phyloP scores from a whole-genome alignment of 2,797 vertebrate species.

The Girardinus metallicus region DNA sequence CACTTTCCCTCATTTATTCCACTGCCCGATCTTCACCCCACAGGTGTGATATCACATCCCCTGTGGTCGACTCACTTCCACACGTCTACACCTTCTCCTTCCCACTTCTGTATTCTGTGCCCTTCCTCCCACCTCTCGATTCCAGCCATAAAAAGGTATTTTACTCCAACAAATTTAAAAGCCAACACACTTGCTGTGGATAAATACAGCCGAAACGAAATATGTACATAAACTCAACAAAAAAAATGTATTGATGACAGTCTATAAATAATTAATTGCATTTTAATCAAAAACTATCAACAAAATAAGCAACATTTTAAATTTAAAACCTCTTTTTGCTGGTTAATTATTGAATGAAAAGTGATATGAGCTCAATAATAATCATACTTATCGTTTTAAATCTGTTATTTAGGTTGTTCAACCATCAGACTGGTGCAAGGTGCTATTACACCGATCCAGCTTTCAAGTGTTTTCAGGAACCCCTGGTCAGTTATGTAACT shows the following conservation, averaged over 20 bases:
- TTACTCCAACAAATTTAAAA: conserved; percentile 25
- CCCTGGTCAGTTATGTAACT: background rate
- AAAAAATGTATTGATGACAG: no score
- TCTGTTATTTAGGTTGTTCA: background rate
- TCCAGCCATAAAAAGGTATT: conserved; percentile 8
- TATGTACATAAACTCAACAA: background rate
- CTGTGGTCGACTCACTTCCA: conserved; percentile 28
- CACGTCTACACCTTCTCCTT: conserved; percentile 26
- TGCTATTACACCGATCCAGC: background rate
- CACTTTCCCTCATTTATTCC: conserved; percentile 55
- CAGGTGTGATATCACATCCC: conserved; percentile 46
- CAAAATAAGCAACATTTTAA: no score
- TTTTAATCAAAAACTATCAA: no score
- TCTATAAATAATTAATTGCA: no score
- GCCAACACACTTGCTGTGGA: conserved; percentile 21
- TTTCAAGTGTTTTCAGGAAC: background rate
- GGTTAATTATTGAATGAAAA: no score
- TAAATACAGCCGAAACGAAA: background rate
- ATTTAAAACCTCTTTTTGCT: no score
- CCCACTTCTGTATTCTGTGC: conserved; percentile 21
- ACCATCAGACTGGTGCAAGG: background rate
- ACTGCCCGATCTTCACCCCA: conserved; percentile 30
- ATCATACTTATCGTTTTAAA: background rate
- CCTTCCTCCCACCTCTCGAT: conserved; percentile 33
- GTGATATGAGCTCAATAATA: no score